A percentile compares a stretch with the other conserved stretches of the same genome.
Evolutionary conservation across 1,140 invertebrate genomes (phyloP).

Genomic region (Drosophila persimilis): DNA sequence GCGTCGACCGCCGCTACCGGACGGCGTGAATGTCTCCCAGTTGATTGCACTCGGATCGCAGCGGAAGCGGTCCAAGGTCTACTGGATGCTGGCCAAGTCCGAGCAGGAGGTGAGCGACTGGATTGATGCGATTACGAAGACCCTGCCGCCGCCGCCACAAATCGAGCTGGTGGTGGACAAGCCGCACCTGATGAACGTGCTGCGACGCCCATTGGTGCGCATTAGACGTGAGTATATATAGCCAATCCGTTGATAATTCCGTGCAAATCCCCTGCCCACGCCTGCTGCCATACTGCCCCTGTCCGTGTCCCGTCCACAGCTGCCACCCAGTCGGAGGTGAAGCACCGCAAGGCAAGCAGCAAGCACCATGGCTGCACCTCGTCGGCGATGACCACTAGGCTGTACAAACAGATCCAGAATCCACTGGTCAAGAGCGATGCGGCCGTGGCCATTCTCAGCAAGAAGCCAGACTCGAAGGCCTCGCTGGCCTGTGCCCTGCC

Average conservation of each 20-base stretch:
- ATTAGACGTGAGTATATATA: conserved; percentile 85
- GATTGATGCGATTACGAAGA: conserved; percentile 89
- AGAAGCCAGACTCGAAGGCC: conserved; percentile 80
- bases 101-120: conserved; percentile 88
- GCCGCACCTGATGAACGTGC: conserved; percentile 85
- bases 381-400: conserved; percentile 50
- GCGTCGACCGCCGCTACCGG: conserved; percentile 87
- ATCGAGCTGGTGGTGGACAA: conserved; percentile 86
- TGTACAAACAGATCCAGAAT: conserved; percentile 76
- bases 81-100: conserved; percentile 87
- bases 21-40: conserved; percentile 86
- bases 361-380: conserved; percentile 28
- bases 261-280: background rate
- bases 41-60: conserved; percentile 89
- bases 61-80: conserved; percentile 84
- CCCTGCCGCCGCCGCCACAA: conserved; percentile 86
- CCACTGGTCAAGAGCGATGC: conserved; percentile 80
- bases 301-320: conserved; percentile 56
- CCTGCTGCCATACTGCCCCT: no score
- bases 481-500: conserved; percentile 78
- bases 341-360: conserved; percentile 69
- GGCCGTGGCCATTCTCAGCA: conserved; percentile 80
- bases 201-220: conserved; percentile 85
- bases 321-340: conserved; percentile 84
- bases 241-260: background rate